Evolutionary conservation across 2,888 invertebrate species (phyloP), one percentile per base, ranked within the genome.

Genomic region (Epiblema foenella): DNA sequence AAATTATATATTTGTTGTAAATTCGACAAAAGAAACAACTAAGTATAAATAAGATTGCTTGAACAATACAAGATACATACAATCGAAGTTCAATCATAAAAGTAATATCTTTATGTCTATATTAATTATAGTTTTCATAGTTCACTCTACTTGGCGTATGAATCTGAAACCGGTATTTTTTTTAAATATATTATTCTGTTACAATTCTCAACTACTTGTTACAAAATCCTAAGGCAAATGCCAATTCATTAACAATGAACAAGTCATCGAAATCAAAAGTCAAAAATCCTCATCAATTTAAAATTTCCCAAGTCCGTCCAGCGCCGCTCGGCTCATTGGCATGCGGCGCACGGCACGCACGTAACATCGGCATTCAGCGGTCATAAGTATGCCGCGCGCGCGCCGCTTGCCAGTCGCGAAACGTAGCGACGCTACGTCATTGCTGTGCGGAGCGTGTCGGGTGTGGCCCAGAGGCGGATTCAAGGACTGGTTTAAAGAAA

Each of bases 401-500:
- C 68, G 73, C 72, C 37, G 74, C 76, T 87, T 83, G 79, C 84
- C 82, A 90, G 85, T 83, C 91, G 84, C 80, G 76, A 81, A 84
- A 85, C 90, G 91, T 88, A 84, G 77, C 81, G 77, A 78, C 88
- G 83, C 91, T 91, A 92, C 92, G 92, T 91, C 92, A 92, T 88
- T 88, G 85, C 83, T 86, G 83, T 84, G 85, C 80, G 81, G 81
- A 86, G 87, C 87, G 88, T 84, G 82, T 80, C 70, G 46, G 65
- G 29, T n/a, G 46, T 46, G n/a, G 20, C 20, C 66, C 91, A 89
- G 90, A 79, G 83, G 57, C 78, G 90, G 74, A 90, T 66, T 87
- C 0, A 12, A 46, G 65, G 57, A 24, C 24, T 24, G 4, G 24
- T n/a, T n/a, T n/a, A n/a, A n/a, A n/a, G n/a, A n/a, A n/a, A n/a